Conservation (phyloP, 2,888 invertebrate species). For the Cataglyphis cursor region DNA sequence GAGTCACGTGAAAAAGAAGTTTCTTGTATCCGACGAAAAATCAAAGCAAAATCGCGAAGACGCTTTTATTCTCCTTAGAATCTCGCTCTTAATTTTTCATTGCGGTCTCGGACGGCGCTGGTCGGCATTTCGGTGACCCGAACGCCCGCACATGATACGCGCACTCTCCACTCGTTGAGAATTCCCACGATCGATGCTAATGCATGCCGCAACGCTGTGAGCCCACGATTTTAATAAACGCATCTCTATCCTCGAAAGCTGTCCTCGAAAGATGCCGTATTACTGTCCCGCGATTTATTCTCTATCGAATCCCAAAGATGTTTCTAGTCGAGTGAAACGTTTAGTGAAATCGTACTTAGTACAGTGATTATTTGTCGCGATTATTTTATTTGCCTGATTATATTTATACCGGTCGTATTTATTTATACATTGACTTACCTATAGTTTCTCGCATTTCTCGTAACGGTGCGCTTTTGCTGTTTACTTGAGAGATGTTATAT, state of each 20-base stretch:
- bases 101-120: constrained; percentile 6
- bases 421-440: constrained; percentile 35
- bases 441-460: constrained; percentile 44
- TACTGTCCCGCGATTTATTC: constrained; percentile 18
- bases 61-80: constrained; percentile 6
- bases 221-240: constrained; percentile 49
- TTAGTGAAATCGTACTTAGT: constrained; percentile 24
- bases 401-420: constrained; percentile 39
- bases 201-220: constrained; percentile 57
- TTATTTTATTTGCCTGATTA: constrained; percentile 45
- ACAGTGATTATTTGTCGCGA: constrained; percentile 25
- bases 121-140: constrained; percentile 17
- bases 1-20: neutral
- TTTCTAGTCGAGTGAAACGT: constrained; percentile 45
- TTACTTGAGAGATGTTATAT: constrained; percentile 47
- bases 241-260: constrained; percentile 18
- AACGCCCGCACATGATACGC: constrained; percentile 38
- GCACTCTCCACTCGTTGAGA: constrained; percentile 38
- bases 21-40: neutral
- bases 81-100: constrained; percentile 27
- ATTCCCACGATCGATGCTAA: constrained; percentile 40
- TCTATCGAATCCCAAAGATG: constrained; percentile 30
- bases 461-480: constrained; percentile 53
- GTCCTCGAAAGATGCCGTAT: constrained; percentile 19
- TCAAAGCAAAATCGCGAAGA: neutral